Evolutionary conservation across 2,888 invertebrate species (phyloP), one percentile per base, ranked within the genome.

Genomic region (Dione juno): DNA sequence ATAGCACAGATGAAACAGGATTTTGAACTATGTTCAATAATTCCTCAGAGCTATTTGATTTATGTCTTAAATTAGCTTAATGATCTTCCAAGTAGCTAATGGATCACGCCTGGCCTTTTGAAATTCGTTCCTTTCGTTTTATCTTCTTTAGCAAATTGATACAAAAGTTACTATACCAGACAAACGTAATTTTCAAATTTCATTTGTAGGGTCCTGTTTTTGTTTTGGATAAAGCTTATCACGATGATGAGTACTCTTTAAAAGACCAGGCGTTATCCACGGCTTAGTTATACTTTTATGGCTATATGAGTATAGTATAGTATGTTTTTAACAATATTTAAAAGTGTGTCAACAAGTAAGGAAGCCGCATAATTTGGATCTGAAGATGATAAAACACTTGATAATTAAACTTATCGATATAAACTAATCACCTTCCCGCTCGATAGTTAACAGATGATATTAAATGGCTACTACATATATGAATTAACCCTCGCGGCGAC

Each of bases 201-300:
- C 2, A 43, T 74, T 59, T 14, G 65, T 19, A 3, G 64, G 54
- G 14, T 69, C 40, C 19, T 35, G 64, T 70, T 69, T 75, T 11
- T 28, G 19, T 43, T 57, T 66, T 16, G 43, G n/a, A 40, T 73
- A 68, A 58, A 71, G 54, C 9, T 14, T 41, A 43, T 69, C 69
- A 1, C 70, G 59, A 37, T 67, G 16, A 1, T 61, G 11, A 19
- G 66, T 68, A 35, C 70, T 70, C n/a, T 54, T 58, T 11, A 73
- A 28, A 2, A 74, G 40, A 40, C 70, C 74, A 21, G 54, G 35
- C 0, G 71, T 74, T 9, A 75, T 71, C 71, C 75, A 73, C 0
- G 71, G 73, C 37, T 73, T 75, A 14, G 68, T 67, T 3, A 69
- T 72, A 3, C 68, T 21, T 66, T 53, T 54, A 35, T 35, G 48